phyloP scores from a whole-genome alignment of 2,113 vertebrate genomes.

The Pachypanchax playfairii region DNA sequence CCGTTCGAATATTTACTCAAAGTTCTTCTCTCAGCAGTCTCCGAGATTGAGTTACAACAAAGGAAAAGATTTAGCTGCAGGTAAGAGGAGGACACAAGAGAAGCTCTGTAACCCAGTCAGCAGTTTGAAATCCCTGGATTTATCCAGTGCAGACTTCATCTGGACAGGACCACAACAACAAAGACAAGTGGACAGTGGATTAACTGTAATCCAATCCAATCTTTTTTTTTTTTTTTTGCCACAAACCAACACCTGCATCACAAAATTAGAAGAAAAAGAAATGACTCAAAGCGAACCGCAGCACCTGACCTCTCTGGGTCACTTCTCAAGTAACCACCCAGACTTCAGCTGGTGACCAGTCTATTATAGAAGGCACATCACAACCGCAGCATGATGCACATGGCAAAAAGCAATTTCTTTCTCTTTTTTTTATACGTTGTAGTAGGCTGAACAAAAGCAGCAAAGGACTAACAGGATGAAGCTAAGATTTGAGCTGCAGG shows the following conservation, averaged over 20 bases:
- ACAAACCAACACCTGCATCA: constrained; percentile 57
- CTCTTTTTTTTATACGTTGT: too few species aligned
- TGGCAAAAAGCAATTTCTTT: neutral
- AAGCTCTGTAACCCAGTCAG: constrained; percentile 51
- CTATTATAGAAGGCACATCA: constrained; percentile 29
- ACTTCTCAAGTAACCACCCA: neutral
- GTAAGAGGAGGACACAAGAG: constrained; percentile 48
- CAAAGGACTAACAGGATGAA: constrained; percentile 14
- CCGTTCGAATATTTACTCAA: constrained; percentile 58
- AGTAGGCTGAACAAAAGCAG: neutral
- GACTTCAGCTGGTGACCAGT: constrained; percentile 34
- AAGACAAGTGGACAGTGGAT: constrained; percentile 62
- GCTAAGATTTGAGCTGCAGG: constrained; percentile 3
- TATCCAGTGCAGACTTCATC: constrained; percentile 38
- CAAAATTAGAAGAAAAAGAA: constrained; percentile 48
- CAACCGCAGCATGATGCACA: constrained; percentile 4
- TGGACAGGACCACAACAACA: constrained; percentile 34
- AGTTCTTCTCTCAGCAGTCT: constrained; percentile 33
- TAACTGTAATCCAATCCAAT: constrained; percentile 67
- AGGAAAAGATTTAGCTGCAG: constrained; percentile 42
- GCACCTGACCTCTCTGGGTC: constrained; percentile 33
- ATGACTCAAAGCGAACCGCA: constrained; percentile 33
- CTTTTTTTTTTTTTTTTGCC: constrained; percentile 40
- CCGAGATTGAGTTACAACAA: constrained; percentile 57
- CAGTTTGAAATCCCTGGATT: constrained; percentile 43